Evolutionary conservation across 2,797 vertebrate species (phyloP).

Genomic region (Rhodeus uyekii): DNA sequence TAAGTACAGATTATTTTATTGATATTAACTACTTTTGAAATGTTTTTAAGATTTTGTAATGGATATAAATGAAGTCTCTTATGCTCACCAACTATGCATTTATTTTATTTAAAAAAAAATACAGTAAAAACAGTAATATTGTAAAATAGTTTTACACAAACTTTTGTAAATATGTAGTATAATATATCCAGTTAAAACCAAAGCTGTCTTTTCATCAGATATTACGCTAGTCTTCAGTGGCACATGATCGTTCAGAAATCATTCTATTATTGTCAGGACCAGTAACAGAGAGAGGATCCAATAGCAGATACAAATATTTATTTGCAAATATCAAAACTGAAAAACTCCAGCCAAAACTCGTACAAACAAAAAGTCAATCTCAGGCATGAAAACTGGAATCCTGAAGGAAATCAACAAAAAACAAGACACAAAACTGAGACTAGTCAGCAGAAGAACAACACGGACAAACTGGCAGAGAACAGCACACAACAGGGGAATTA

Average conservation of each 20-base stretch:
- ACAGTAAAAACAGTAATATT: background rate
- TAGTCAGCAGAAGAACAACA: too few species aligned
- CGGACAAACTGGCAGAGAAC: too few species aligned
- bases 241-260: background rate
- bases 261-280: background rate
- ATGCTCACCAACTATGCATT: background rate
- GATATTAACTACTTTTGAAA: background rate
- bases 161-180: background rate
- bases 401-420: too few species aligned
- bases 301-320: too few species aligned
- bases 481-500: too few species aligned
- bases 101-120: background rate
- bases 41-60: background rate
- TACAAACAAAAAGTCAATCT: too few species aligned
- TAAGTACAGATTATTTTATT: background rate
- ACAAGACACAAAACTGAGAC: too few species aligned
- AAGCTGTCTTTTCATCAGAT: background rate
- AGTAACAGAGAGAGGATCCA: too few species aligned
- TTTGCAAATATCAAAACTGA: too few species aligned
- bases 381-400: too few species aligned
- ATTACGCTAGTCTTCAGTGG: too few species aligned
- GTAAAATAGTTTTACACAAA: background rate
- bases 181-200: background rate
- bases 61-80: background rate
- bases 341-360: too few species aligned